These are phyloP conservation scores for Enteromius trimaculatus DNA, from an alignment of 2,797 vertebrate species.

Conservation along the genomic window DNA sequence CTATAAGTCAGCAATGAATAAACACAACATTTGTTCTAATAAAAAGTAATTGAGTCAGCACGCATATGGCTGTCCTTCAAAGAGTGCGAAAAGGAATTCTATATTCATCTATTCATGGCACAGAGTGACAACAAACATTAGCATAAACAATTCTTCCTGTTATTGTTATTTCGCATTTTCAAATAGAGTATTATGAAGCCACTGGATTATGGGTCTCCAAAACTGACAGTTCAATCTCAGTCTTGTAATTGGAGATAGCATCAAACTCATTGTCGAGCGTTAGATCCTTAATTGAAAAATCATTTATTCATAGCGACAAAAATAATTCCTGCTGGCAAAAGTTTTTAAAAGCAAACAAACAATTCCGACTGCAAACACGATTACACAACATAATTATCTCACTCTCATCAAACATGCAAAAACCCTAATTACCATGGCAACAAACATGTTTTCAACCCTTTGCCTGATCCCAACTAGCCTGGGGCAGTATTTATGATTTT, in stretches of 20 bases:
- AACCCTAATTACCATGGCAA: slow-evolving; percentile 73
- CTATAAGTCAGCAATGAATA: slow-evolving; percentile 38
- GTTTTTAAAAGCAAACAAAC: slow-evolving; percentile 75
- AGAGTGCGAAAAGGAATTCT: slow-evolving; percentile 13
- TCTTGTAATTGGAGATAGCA: slow-evolving; percentile 56
- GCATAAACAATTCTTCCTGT: slow-evolving; percentile 49
- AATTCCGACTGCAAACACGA: slow-evolving; percentile 76
- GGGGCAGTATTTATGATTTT: slow-evolving; percentile 64
- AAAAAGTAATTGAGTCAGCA: slow-evolving; percentile 49
- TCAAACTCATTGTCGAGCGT: slow-evolving; percentile 56
- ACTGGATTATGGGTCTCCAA: slow-evolving; percentile 49
- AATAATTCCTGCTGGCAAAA: slow-evolving; percentile 72
- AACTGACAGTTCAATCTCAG: slow-evolving; percentile 56
- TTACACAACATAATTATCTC: slow-evolving; percentile 74
- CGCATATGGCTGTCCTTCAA: slow-evolving; percentile 45
- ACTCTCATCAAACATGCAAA: slow-evolving; percentile 72
- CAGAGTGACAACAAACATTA: slow-evolving; percentile 41
- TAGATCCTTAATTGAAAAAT: slow-evolving; percentile 61
- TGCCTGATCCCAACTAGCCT: slow-evolving; percentile 57
- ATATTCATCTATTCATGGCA: slow-evolving; percentile 47
- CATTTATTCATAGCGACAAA: slow-evolving; percentile 74
- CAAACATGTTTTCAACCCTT: slow-evolving; percentile 67
- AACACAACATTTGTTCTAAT: slow-evolving; percentile 38
- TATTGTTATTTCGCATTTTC: slow-evolving; percentile 38
- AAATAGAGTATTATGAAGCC: slow-evolving; percentile 43